phyloP scores from a whole-genome alignment of 2,888 invertebrate genomes.

The Ganaspis brasiliensis region DNA sequence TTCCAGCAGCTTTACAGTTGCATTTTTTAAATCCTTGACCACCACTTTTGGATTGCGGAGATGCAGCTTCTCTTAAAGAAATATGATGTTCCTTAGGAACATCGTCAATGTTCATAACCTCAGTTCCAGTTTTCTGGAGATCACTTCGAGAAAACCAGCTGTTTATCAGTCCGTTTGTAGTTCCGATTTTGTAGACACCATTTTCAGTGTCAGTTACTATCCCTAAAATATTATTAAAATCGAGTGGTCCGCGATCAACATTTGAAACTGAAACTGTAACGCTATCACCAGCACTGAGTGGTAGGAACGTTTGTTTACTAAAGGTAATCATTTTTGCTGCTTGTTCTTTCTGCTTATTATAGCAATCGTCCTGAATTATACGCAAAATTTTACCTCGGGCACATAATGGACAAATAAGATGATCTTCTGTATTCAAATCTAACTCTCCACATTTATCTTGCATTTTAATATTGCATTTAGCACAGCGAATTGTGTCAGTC shows the following conservation, averaged over 20 bases:
- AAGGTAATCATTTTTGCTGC: constrained; percentile 45
- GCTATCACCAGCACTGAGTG: constrained; percentile 36
- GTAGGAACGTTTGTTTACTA: constrained; percentile 40
- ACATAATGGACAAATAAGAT: not conserved
- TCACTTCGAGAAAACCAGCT: constrained; percentile 51
- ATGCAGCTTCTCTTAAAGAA: too few species aligned
- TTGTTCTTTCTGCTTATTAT: constrained; percentile 44
- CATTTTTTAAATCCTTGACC: constrained; percentile 2
- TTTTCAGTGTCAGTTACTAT: constrained; percentile 46
- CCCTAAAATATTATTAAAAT: constrained; percentile 42
- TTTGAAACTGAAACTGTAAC: constrained; percentile 43
- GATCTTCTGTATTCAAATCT: constrained; percentile 5
- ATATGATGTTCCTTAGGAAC: not conserved
- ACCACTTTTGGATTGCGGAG: too few species aligned
- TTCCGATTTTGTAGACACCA: constrained; percentile 49
- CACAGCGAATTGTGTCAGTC: not conserved
- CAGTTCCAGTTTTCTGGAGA: constrained; percentile 30
- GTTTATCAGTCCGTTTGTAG: constrained; percentile 30
- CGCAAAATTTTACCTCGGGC: constrained; percentile 31
- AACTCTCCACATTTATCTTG: constrained; percentile 7
- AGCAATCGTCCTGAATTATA: constrained; percentile 41
- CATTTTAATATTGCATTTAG: not conserved
- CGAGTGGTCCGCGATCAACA: constrained; percentile 47
- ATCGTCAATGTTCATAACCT: constrained; percentile 10
- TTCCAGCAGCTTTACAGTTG: too few species aligned